Percentiles rank a stretch among this genome's conserved stretches.
Conservation (phyloP, 1,140 invertebrate genomes). For the Stegodyphus mimosarum region DNA sequence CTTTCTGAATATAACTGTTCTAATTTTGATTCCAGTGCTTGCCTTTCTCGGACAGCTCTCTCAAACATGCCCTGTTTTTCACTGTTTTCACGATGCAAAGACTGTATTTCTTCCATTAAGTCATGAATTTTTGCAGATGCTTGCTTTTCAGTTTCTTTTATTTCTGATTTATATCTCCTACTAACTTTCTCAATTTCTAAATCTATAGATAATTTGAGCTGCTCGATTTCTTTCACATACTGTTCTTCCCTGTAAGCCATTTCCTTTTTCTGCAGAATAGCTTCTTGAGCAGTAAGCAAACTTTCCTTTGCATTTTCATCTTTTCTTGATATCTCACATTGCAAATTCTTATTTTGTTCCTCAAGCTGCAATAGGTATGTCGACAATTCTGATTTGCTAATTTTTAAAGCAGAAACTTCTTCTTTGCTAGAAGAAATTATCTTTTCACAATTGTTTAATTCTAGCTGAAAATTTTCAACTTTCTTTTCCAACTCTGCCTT, state of each 20-base stretch:
- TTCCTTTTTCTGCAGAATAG: slow-evolving; percentile 34
- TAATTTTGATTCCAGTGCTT: slow-evolving; percentile 38
- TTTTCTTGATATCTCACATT: not conserved
- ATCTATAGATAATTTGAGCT: not conserved
- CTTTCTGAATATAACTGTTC: slow-evolving; percentile 28
- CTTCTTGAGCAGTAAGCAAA: slow-evolving; percentile 35
- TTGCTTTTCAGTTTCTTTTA: slow-evolving; percentile 22
- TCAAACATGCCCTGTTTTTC: slow-evolving; percentile 43
- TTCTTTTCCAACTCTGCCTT: not conserved
- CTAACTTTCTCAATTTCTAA: slow-evolving; percentile 25
- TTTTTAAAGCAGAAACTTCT: slow-evolving; percentile 9
- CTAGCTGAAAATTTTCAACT: not conserved
- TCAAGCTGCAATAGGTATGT: not conserved
- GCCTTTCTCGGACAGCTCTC: slow-evolving; percentile 19
- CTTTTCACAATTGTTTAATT: not conserved
- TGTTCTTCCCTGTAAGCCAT: slow-evolving; percentile 40
- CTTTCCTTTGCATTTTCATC: slow-evolving; percentile 50
- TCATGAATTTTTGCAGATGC: not conserved
- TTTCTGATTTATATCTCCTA: slow-evolving; percentile 15
- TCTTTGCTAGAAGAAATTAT: not conserved
- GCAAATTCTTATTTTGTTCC: slow-evolving; percentile 36
- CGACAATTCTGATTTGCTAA: not conserved
- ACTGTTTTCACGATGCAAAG: slow-evolving; percentile 20
- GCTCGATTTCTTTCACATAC: slow-evolving; percentile 28
- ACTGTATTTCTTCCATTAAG: slow-evolving; percentile 35